phyloP scores from a whole-genome alignment of 2,888 invertebrate genomes.

The Strigamia maritima region DNA sequence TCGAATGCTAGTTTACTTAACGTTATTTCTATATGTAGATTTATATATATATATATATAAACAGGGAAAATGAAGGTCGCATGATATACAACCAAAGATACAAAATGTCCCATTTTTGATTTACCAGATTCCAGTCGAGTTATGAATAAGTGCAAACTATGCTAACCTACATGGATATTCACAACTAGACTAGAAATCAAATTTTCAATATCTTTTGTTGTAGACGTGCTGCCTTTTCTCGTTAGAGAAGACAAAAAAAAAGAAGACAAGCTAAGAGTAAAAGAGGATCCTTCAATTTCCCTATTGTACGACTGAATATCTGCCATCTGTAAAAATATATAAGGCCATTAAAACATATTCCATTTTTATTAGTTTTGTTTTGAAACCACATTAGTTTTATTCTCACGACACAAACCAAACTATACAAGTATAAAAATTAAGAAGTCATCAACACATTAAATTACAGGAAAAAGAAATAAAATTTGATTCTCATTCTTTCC shows the following conservation, averaged over 20 bases:
- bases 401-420: conserved; percentile 11
- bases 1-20: background rate
- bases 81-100: background rate
- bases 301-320: background rate
- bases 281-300: background rate
- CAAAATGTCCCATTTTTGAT: background rate
- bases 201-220: no score
- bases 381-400: background rate
- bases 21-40: background rate
- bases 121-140: no score
- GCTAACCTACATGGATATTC: no score
- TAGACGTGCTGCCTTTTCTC: background rate
- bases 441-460: background rate
- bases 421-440: background rate
- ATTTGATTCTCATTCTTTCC: background rate
- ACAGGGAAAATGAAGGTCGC: background rate
- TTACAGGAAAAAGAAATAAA: conserved; percentile 10
- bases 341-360: background rate
- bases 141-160: no score
- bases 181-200: no score
- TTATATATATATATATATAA: background rate
- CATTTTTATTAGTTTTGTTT: background rate
- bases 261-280: background rate
- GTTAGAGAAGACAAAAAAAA: background rate
- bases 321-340: conserved; percentile 16